phyloP scores from a whole-genome alignment of 2,797 vertebrate genomes.

The Argya squamiceps region DNA sequence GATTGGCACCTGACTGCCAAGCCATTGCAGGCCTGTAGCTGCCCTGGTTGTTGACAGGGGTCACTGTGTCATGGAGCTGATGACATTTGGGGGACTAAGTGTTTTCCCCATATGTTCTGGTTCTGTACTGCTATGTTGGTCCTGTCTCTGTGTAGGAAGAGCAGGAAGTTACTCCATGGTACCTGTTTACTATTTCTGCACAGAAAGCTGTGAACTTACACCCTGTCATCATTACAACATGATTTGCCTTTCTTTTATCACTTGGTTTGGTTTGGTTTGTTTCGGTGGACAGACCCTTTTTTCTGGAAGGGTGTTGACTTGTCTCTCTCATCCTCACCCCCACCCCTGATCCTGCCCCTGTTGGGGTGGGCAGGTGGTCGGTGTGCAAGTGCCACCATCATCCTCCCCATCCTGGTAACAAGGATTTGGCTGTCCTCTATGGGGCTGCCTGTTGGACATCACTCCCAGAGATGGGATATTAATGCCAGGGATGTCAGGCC shows the following conservation, averaged over 20 bases:
- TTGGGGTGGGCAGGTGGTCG: not conserved
- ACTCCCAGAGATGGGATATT: not conserved
- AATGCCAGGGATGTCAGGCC: not conserved
- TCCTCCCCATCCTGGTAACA: not conserved
- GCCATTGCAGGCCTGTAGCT: not conserved
- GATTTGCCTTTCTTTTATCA: not conserved
- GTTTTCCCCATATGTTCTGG: not conserved
- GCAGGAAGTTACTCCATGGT: not conserved
- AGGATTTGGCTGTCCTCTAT: not conserved
- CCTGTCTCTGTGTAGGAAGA: not conserved
- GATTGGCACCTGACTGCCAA: not conserved
- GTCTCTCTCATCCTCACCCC: not conserved
- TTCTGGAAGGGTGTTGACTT: not conserved
- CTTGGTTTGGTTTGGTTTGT: not conserved
- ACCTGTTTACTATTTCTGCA: not conserved
- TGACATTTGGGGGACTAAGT: not conserved
- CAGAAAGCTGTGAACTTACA: not conserved
- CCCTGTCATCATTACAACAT: not conserved
- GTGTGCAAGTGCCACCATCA: not conserved
- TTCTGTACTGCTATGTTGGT: fast-evolving
- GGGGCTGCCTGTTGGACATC: not conserved
- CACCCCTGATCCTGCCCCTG: not conserved
- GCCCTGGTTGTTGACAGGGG: not conserved
- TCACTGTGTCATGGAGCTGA: not conserved
- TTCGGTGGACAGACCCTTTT: not conserved